Evolutionary conservation across 92 coral and sea anemone species (phyloP).

Genomic region (Palythoa heliodiscus): DNA sequence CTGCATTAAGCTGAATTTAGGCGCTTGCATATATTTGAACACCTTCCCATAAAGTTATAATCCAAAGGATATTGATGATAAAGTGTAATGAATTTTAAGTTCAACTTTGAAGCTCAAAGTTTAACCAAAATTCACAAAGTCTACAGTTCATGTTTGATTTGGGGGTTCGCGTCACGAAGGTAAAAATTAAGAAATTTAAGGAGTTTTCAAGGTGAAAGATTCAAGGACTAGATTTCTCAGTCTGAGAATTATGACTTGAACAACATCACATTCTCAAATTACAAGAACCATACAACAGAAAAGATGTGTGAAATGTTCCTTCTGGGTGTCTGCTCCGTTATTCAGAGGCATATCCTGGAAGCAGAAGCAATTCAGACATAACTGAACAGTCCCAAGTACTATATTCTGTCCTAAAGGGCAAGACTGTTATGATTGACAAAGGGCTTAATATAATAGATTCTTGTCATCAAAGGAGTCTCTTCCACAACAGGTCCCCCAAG

Average conservation of each 20-base stretch:
- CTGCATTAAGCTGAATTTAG: too few species aligned
- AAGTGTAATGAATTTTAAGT: too few species aligned
- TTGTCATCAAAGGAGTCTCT: slow-evolving; percentile 36
- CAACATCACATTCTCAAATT: slow-evolving; percentile 52
- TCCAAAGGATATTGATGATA: too few species aligned
- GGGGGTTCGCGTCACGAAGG: too few species aligned
- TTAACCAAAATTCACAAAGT: too few species aligned
- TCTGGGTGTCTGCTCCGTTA: slow-evolving; percentile 42
- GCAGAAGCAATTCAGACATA: slow-evolving; percentile 34
- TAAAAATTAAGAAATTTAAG: too few species aligned
- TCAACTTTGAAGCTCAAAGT: too few species aligned
- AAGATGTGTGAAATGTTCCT: slow-evolving; percentile 59
- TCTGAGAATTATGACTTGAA: slow-evolving; percentile 61
- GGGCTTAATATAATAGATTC: slow-evolving; percentile 50
- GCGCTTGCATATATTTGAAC: too few species aligned
- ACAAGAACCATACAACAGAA: slow-evolving; percentile 60
- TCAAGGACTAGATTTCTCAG: neutral
- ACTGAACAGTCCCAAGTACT: slow-evolving; percentile 49
- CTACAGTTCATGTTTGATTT: too few species aligned
- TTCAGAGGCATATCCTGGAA: slow-evolving; percentile 18
- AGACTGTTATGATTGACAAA: slow-evolving; percentile 42
- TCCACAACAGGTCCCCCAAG: slow-evolving; percentile 48
- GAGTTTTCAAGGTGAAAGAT: too few species aligned
- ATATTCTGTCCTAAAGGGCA: slow-evolving; percentile 16
- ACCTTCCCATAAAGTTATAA: too few species aligned